Conservation (phyloP, 2,888 invertebrate genomes). For the Andrena praecox region DNA sequence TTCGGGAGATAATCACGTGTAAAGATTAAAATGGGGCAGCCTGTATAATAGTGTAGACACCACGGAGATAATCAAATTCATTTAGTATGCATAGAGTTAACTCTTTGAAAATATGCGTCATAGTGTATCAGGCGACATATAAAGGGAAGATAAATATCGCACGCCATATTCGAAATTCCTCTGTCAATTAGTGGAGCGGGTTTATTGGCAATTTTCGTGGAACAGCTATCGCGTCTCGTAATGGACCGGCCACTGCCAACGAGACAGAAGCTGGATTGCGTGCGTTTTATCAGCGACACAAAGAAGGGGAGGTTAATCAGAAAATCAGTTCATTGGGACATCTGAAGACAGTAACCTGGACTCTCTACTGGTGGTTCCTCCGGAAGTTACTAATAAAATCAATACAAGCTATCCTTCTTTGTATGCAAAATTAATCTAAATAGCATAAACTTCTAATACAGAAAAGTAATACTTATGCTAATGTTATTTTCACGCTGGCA, state of each 20-base stretch:
- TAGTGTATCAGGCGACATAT: not conserved
- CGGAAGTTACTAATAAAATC: too few relatives aligned
- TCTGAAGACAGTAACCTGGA: too few relatives aligned
- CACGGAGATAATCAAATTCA: too few relatives aligned
- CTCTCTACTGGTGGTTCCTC: too few relatives aligned
- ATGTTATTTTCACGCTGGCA: too few relatives aligned
- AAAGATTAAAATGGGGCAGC: too few relatives aligned
- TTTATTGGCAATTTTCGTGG: constrained; percentile 2
- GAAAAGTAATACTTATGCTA: too few relatives aligned
- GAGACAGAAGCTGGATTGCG: not conserved
- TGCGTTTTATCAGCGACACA: not conserved
- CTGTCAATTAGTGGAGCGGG: not conserved
- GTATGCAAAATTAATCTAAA: too few relatives aligned
- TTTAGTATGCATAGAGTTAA: not conserved
- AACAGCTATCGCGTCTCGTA: not conserved
- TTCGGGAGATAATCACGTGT: too few relatives aligned
- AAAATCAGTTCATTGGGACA: not conserved
- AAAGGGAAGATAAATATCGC: not conserved
- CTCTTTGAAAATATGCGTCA: not conserved
- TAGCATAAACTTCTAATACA: too few relatives aligned
- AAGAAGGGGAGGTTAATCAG: not conserved
- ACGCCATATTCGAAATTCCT: not conserved
- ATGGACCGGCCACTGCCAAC: not conserved
- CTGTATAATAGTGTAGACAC: too few relatives aligned
- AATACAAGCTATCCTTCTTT: too few relatives aligned